Evolutionary conservation across 2,888 invertebrate species (phyloP), one percentile per base, ranked within the genome.

Genomic region (Coelopa pilipes): DNA sequence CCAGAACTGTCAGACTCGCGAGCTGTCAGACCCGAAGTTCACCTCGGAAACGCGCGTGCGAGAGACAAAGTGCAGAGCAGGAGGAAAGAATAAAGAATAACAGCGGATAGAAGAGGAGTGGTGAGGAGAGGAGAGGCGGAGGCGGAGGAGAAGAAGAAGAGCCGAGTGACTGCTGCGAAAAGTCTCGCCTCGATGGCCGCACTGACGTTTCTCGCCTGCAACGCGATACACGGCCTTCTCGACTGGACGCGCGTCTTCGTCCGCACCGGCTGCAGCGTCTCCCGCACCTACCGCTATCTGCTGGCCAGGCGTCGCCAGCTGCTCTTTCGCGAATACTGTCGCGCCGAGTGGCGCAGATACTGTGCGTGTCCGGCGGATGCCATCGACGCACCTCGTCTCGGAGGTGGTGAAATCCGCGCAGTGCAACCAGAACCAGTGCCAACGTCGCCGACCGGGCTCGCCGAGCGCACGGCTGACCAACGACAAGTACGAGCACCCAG

Each of bases 231-330:
- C 74, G 83, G 87, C 76, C 76, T 87, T 34, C 82, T 78, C 77
- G 82, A 81, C 76, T 78, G 87, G 70, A 81, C 83, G 74, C 78
- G 82, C 83, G 84, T 85, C 73, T 83, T 84, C 75, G 78, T 82
- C 77, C 80, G 77, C 17, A 86, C 82, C 76, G 81, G 82, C 68
- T 86, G 82, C 70, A 81, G 83, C 74, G 77, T 83, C 7, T 73
- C 70, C 15, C 80, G 81, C 74, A 85, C 82, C 76, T 55, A 83
- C 45, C 74, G 77, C 15, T 84, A 83, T 78, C 80, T 87, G 15
- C 80, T 77, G 49, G 79, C 79, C 62, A 82, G 81, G 76, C 81
- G 82, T 11, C 82, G 84, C 21, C 75, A 83, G 49, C 76, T 82
- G 59, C 76, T 85, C 69, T 86, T 85, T 74, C 77, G 80, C 68